Percentiles rank a stretch among this genome's conserved stretches.
These are phyloP conservation scores for Bostrychus sinensis DNA, from an alignment of 2,113 vertebrate genomes.

Conservation along the genomic window DNA sequence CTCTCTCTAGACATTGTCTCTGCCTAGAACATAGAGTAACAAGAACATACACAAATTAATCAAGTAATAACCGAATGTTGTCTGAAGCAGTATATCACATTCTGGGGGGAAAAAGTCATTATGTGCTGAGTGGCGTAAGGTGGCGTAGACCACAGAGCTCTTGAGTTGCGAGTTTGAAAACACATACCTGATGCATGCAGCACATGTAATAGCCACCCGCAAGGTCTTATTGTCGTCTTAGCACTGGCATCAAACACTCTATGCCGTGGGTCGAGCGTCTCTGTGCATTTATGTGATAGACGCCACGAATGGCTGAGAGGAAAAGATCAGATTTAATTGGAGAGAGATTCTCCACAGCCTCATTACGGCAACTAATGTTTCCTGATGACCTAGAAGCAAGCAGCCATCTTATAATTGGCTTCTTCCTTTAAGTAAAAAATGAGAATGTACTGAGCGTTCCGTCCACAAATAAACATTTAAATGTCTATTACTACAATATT, in stretches of 20 bases:
- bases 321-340: constrained; percentile 39
- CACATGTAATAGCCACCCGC: constrained; percentile 39
- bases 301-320: not conserved
- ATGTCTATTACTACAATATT: not conserved
- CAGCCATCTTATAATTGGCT: constrained; percentile 23
- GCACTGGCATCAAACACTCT: not conserved
- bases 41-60: constrained; percentile 3
- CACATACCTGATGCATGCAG: not conserved
- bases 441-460: not conserved
- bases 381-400: constrained; percentile 10
- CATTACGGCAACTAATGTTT: constrained; percentile 33
- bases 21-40: not conserved
- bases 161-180: not conserved
- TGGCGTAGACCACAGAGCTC: constrained; percentile 11
- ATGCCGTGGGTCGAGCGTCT: not conserved
- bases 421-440: not conserved
- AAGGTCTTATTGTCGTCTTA: constrained; percentile 18
- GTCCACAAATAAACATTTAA: not conserved
- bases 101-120: not conserved
- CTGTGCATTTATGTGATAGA: not conserved
- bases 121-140: not conserved
- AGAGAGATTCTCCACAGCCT: constrained; percentile 14
- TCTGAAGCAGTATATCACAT: constrained; percentile 5
- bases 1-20: not conserved
- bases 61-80: not conserved